These are phyloP conservation scores for Junonia oenone DNA, from an alignment of 2,888 invertebrate genomes.

Conservation along the genomic window DNA sequence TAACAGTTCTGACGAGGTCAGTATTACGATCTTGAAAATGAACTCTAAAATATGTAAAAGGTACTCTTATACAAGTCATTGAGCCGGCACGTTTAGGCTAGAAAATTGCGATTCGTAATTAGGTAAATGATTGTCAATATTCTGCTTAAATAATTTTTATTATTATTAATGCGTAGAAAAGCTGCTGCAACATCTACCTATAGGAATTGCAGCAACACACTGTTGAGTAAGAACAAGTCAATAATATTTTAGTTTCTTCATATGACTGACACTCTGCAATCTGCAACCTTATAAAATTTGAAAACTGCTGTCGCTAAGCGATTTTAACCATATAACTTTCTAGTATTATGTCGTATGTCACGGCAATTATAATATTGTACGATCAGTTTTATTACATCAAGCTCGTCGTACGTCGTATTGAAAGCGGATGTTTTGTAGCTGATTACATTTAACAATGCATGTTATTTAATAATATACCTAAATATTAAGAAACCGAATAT, in stretches of 20 bases:
- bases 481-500: conserved; percentile 9
- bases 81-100: not conserved
- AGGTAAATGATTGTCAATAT: too few relatives aligned
- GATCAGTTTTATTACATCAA: conserved; percentile 9
- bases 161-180: not conserved
- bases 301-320: not conserved
- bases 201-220: not conserved
- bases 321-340: conserved; percentile 8
- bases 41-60: not conserved
- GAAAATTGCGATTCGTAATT: too few relatives aligned
- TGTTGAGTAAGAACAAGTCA: not conserved
- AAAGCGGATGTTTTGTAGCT: conserved; percentile 17
- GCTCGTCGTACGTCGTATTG: conserved; percentile 1
- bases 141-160: too few relatives aligned
- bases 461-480: conserved; percentile 16
- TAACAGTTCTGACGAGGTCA: not conserved
- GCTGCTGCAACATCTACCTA: not conserved
- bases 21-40: not conserved
- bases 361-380: conserved; percentile 20
- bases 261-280: not conserved
- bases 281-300: not conserved
- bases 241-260: conserved; percentile 1
- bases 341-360: conserved; percentile 13
- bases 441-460: conserved; percentile 18
- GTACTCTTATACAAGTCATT: not conserved